Evolutionary conservation across 2,113 vertebrate species (phyloP), one percentile per base, ranked within the genome.

Genomic region (Pollimyrus isidori): DNA sequence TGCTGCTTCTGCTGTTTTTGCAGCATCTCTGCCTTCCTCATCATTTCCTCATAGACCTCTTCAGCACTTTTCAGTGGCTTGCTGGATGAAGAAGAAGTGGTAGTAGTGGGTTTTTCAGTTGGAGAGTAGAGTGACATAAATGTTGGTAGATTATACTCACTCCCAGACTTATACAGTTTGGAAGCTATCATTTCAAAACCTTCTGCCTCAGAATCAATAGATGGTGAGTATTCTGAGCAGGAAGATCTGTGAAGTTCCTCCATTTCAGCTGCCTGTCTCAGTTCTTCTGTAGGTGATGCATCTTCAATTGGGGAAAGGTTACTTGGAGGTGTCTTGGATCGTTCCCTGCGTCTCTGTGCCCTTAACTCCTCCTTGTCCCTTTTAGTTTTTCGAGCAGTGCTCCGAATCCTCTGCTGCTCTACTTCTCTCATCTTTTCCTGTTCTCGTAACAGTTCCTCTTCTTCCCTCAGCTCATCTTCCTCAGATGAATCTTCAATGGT

Each of bases 41-140:
- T 99, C 97, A 99, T 98, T 92, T 99, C 98, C 92, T 99, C 98
- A 0, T 99, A 99, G 82, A 98, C 98, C 92, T 99, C 98, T 92
- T 99, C 98, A 0, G 98, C 98, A 0, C 98, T 99, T 95, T 99
- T 99, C 86, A 99, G 94, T 82, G 97, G 97, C 93, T 98, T 98
- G 93, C 97, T 91, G 3, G 95, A 91, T 0, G 95, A 92, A 88
- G 96, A 95, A 7, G 94, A 92, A 62, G 95, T 90, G 86, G 93
- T 52, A 19, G 93, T 95, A 10, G 95, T 92, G 19, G 92, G 93
- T 73, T 96, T 97, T 92, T 99, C 98, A 0, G 98, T 99, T 0
- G 98, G 98, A 1, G 98, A 99, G 92, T 99, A 99, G n/a, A 99
- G 96, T 1, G 98, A 98, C 95, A 98, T 99, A 92, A 99, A 99